These are phyloP conservation scores for Sebastiscus albofasciatus DNA, from an alignment of 2,797 vertebrate genomes.

Conservation along the genomic window DNA sequence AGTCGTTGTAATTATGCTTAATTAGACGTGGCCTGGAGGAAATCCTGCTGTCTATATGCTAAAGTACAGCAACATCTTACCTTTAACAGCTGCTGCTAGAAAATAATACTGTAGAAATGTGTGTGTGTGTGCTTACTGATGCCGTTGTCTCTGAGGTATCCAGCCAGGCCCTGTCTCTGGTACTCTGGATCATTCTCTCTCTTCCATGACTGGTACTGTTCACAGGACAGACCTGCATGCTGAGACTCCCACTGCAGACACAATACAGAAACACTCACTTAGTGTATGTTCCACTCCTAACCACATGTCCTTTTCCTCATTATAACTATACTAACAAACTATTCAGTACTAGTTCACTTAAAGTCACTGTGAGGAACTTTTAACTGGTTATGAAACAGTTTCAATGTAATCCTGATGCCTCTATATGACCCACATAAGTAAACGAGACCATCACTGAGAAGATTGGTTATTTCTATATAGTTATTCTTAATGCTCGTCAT, in stretches of 20 bases:
- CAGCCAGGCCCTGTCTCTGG: conserved; percentile 90
- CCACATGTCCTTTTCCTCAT: not conserved
- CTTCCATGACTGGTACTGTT: conserved; percentile 93
- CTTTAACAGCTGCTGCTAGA: not conserved
- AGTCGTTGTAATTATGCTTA: not conserved
- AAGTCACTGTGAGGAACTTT: too few species aligned
- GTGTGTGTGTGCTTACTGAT: conserved; percentile 83
- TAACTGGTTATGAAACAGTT: too few species aligned
- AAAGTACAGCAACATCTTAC: not conserved
- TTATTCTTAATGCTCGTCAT: too few species aligned
- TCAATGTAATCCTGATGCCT: too few species aligned
- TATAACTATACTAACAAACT: not conserved
- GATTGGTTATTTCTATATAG: too few species aligned
- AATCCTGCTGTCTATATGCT: not conserved
- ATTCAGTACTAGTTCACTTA: not conserved
- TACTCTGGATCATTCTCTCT: conserved; percentile 92
- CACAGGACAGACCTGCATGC: conserved; percentile 88
- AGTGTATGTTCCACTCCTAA: not conserved
- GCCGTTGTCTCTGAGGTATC: conserved; percentile 91
- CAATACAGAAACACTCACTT: not conserved
- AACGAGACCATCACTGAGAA: too few species aligned
- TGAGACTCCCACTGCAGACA: conserved; percentile 90
- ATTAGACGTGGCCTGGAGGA: not conserved
- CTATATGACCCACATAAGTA: too few species aligned
- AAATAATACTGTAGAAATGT: not conserved